Conservation (phyloP, 1,140 invertebrate genomes). For the Bombus impatiens region DNA sequence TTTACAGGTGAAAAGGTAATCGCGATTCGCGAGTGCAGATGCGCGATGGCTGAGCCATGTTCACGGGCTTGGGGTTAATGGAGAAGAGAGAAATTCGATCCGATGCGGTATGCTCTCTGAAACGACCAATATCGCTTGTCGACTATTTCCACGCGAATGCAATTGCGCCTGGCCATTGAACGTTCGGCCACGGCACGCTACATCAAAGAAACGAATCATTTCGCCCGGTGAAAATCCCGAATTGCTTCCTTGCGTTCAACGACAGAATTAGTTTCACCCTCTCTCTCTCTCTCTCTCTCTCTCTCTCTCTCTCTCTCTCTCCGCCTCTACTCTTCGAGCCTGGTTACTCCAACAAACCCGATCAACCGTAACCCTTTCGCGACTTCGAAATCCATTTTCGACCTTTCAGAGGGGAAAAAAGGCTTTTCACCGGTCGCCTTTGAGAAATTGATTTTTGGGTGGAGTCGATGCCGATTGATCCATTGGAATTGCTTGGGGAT, state of each 20-base stretch:
- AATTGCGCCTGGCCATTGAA: constrained; percentile 30
- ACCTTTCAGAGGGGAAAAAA: neutral
- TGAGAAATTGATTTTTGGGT: neutral
- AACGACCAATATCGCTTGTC: constrained; percentile 55
- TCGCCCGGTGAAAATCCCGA: constrained; percentile 32
- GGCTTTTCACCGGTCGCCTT: neutral
- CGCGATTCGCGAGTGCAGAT: neutral
- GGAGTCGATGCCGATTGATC: neutral
- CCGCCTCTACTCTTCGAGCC: neutral
- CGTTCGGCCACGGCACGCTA: constrained; percentile 12
- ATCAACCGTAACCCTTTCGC: neutral
- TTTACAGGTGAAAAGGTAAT: constrained; percentile 10
- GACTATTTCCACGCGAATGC: constrained; percentile 49
- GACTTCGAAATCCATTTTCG: constrained; percentile 13
- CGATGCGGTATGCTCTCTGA: constrained; percentile 21
- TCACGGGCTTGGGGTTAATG: constrained; percentile 31
- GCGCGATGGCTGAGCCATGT: constrained; percentile 19
- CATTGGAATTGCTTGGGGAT: neutral
- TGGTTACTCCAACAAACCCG: neutral
- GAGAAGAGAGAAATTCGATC: constrained; percentile 46
- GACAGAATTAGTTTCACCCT: constrained; percentile 5
- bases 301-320: neutral
- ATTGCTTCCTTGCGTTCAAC: constrained; percentile 27
- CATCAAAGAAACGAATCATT: constrained; percentile 42
- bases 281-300: neutral